Conservation (phyloP, 92 coral and sea anemone genomes). For the Siderastrea radians region DNA sequence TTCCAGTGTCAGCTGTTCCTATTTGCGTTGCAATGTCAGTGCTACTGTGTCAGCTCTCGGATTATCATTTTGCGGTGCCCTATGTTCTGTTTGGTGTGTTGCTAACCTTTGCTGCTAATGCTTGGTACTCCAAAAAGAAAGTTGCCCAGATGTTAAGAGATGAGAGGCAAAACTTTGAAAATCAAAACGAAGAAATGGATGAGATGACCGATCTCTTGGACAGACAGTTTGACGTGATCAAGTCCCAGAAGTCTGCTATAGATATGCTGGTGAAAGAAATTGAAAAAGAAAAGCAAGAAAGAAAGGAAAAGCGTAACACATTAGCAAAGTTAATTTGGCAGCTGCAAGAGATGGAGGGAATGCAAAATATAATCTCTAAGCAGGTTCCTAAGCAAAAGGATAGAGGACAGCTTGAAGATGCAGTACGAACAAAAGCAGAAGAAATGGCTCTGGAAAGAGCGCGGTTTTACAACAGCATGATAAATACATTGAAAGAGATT, state of each 20-base stretch:
- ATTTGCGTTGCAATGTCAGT: constrained; percentile 72
- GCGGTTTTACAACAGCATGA: constrained; percentile 70
- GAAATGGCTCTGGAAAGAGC: constrained; percentile 80
- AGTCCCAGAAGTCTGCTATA: constrained; percentile 84
- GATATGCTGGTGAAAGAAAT: constrained; percentile 86
- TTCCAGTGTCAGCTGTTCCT: constrained; percentile 72
- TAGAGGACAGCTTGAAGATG: constrained; percentile 58
- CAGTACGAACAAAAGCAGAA: constrained; percentile 66
- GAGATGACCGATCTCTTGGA: constrained; percentile 85
- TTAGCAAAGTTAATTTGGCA: constrained; percentile 88
- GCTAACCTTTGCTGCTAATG: constrained; percentile 63
- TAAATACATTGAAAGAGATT: constrained; percentile 69
- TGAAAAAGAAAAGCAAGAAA: constrained; percentile 84
- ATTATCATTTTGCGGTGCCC: constrained; percentile 65
- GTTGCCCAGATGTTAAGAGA: constrained; percentile 66
- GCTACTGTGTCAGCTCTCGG: constrained; percentile 57
- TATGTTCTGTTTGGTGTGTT: constrained; percentile 39
- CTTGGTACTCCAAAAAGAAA: constrained; percentile 69
- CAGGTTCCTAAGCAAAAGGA: constrained; percentile 28
- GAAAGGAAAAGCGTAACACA: constrained; percentile 75
- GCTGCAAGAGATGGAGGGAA: constrained; percentile 86
- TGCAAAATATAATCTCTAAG: constrained; percentile 78
- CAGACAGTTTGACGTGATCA: constrained; percentile 85
- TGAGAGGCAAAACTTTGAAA: constrained; percentile 73
- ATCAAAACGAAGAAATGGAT: constrained; percentile 84